Base-by-base conservation (phyloP, 2,797 vertebrate genomes). In the Crocodylus rhombifer region DNA sequence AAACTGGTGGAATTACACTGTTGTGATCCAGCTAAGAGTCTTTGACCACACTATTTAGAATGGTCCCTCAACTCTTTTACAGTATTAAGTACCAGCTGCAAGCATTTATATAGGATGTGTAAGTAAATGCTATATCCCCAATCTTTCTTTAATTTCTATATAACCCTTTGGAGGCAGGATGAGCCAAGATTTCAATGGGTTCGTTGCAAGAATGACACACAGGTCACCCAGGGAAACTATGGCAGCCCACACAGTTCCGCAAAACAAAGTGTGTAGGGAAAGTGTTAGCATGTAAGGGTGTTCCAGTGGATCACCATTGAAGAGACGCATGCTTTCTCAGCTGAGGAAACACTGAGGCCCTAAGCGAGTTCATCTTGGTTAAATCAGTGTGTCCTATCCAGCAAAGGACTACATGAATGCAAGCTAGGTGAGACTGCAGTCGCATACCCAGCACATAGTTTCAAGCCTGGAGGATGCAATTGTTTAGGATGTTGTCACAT, bases 271-370 rank as follows among this genome's bases (percentile, higher is more conserved):
- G 8, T 1, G 15, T 42, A 28, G 1, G 63, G 18, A 84, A 62
- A 71, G 82, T 30, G 63, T 80, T 57, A 82, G 16, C 8, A 69
- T 36, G 28, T 14, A 65, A 16, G 8, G 26, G 33, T 0, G 0
- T 23, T 61, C 18, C 92, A 51, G 20, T 51, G 61, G 73, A 58
- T 62, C 64, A 82, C 86, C 28, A 56, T 25, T 9, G 7, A 67
- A 60, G 4, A 14, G 30, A 83, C 65, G 6, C 28, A 51, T 51
- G 42, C 42, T 51, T 51, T 51, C 42, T 51, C 42, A 51, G 42
- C 42, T 51, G 42, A 51, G 42, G 42, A 71, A 75, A 79, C 5
- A 6, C 18, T 6, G 1, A 9, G 16, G 87, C 33, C 64, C 63
- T 21, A 82, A 42, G 75, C 86, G 36, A 64, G 30, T 16, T 33